Base-by-base conservation (phyloP, 2,797 vertebrate species). In the Parauchenoglanis punctatus region DNA sequence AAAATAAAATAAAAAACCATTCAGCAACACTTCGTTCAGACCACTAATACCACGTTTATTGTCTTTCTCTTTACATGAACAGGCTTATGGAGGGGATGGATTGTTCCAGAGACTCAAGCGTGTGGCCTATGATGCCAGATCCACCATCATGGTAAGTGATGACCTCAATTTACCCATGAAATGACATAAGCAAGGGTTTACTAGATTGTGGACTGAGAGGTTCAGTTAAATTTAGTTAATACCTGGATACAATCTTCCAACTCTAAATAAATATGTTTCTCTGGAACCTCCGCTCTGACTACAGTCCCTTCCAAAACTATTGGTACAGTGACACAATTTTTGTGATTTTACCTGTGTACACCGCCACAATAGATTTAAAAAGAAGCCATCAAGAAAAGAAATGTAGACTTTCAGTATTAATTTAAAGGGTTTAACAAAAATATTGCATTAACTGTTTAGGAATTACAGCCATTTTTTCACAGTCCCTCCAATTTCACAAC, bases 31-130 rank as follows among this genome's bases (percentile, higher is more conserved):
- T 61, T 61, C 59, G 56, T 28, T 28, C 46, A 54, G 5, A 17
- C 4, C 49, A 77, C 15, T 54, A 28, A 78, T 8, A 81, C 73
- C 81, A 83, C 81, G 84, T 58, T 88, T 70, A 87, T 86, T 92
- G 70, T 73, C 88, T 73, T 88, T 56, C 12, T 86, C 54, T 73
- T 78, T 44, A 61, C 54, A 59, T 70, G 93, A 90, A 88, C 95
- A 99, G 98, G 97, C 97, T 25, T 94, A 97, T 35, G 98, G 98
- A 93, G 98, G 98, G 84, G 98, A 99, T 85, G 97, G 98, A 92
- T 87, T 99, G 93, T 93, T 97, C 87, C 98, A 99, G 90, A 96
- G 97, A 93, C 91, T 99, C 94, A 99, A 97, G 94, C 97, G 98
- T 65, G 94, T 99, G 90, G 92, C 94, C 84, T 99, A 97, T 91